Evolutionary conservation across 2,888 invertebrate species (phyloP).

Genomic region (Leptopilina drosophilae): DNA sequence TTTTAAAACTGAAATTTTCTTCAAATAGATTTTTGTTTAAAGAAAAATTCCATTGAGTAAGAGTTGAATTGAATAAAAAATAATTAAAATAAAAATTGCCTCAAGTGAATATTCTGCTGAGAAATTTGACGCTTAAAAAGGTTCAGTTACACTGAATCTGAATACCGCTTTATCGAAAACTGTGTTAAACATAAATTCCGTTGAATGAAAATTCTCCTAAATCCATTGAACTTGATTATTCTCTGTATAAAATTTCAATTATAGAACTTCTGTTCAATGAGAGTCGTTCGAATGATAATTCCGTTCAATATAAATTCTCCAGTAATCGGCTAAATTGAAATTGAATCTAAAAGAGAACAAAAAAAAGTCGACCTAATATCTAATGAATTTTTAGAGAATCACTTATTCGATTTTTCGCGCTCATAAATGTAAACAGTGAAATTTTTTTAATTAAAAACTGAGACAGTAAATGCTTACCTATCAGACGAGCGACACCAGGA

Average conservation of each 20-base stretch:
- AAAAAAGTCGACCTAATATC: neutral
- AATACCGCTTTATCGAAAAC: too few relatives aligned
- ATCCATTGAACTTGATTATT: neutral
- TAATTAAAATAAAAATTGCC: too few relatives aligned
- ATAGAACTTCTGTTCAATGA: neutral
- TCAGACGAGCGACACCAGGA: slow-evolving; percentile 57
- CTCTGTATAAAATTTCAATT: neutral
- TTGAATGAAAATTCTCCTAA: neutral
- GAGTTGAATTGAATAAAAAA: too few relatives aligned
- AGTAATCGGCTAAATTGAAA: too few relatives aligned
- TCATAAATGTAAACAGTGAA: neutral
- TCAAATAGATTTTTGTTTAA: neutral
- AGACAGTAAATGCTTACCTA: slow-evolving; percentile 48
- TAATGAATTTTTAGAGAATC: neutral
- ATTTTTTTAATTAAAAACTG: neutral
- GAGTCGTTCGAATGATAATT: neutral
- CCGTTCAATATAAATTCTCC: neutral
- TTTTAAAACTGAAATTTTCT: too few relatives aligned
- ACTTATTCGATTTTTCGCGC: neutral
- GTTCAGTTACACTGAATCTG: too few relatives aligned
- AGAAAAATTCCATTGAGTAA: too few relatives aligned
- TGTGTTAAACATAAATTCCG: neutral
- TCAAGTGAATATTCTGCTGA: too few relatives aligned
- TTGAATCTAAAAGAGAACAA: too few relatives aligned
- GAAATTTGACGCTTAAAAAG: too few relatives aligned